Conservation (phyloP, 2,113 vertebrate genomes). For the Merops nubicus region DNA sequence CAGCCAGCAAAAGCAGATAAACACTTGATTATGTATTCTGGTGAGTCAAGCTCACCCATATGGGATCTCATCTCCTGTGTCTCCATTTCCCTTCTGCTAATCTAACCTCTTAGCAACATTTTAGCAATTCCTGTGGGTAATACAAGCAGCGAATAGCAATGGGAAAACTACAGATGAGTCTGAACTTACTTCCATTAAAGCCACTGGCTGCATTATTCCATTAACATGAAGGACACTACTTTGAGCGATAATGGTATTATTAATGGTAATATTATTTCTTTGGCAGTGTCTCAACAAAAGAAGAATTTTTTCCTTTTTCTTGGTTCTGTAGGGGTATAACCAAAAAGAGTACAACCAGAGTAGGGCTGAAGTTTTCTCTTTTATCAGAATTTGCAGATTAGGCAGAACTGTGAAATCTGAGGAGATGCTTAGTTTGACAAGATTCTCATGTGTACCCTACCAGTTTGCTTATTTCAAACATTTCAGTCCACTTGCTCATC, state of each 20-base stretch:
- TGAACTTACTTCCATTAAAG: constrained; percentile 16
- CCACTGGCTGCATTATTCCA: not conserved
- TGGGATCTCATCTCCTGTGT: constrained; percentile 48
- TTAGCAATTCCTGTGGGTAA: constrained; percentile 54
- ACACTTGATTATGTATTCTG: constrained; percentile 38
- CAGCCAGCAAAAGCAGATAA: constrained; percentile 14
- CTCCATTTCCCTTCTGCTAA: constrained; percentile 52
- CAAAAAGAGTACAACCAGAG: not conserved
- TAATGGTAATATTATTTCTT: not conserved
- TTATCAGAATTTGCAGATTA: not conserved
- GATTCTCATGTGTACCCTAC: not conserved
- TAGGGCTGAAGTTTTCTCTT: not conserved
- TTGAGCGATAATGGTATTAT: not conserved
- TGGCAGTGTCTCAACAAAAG: not conserved
- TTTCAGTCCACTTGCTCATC: not conserved
- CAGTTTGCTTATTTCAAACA: not conserved
- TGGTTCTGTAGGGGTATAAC: not conserved
- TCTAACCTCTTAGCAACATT: constrained; percentile 57
- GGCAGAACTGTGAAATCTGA: not conserved
- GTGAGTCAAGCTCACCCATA: constrained; percentile 56
- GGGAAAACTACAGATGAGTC: constrained; percentile 4
- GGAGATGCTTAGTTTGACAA: not conserved
- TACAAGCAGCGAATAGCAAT: constrained; percentile 11
- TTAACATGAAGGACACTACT: not conserved
- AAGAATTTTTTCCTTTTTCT: not conserved